Evolutionary conservation across 2,797 vertebrate species (phyloP).

Genomic region (Eulemur albifrons): DNA sequence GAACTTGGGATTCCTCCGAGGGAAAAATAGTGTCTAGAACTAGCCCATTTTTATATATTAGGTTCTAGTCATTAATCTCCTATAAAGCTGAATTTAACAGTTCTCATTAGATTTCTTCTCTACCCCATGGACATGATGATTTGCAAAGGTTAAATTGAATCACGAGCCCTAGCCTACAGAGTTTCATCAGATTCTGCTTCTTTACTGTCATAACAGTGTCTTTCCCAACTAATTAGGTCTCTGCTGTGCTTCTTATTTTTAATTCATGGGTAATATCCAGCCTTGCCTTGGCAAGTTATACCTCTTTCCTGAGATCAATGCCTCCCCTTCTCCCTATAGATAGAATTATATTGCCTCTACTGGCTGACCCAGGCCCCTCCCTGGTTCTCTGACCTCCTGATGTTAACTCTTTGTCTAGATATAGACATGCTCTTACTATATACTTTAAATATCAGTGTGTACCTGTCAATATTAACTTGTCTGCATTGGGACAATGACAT

Average conservation of each 20-base stretch:
- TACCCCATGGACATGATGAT: conserved; percentile 22
- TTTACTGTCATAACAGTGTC: conserved; percentile 45
- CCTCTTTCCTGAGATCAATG: background rate
- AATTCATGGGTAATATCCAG: conserved; percentile 51
- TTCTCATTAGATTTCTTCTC: conserved; percentile 63
- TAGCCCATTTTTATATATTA: conserved; percentile 48
- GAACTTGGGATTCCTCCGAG: conserved; percentile 45
- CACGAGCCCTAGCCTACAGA: conserved; percentile 47
- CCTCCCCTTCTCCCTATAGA: background rate
- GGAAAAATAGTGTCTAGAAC: conserved; percentile 41
- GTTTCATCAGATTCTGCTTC: conserved; percentile 55
- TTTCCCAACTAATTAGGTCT: conserved; percentile 70
- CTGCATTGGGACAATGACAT: background rate
- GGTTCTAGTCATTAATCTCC: conserved; percentile 52
- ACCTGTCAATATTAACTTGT: background rate
- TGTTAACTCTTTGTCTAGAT: background rate
- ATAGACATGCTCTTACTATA: background rate
- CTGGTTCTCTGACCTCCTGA: background rate
- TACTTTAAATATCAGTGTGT: background rate
- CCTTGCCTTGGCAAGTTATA: conserved; percentile 11
- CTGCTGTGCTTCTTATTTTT: conserved; percentile 66
- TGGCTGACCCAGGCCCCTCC: background rate
- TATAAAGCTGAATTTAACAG: conserved; percentile 14
- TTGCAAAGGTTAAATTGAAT: conserved; percentile 73
- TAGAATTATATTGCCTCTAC: background rate